Conservation (phyloP, 2,888 invertebrate genomes). For the Sarcophaga rosellei region DNA sequence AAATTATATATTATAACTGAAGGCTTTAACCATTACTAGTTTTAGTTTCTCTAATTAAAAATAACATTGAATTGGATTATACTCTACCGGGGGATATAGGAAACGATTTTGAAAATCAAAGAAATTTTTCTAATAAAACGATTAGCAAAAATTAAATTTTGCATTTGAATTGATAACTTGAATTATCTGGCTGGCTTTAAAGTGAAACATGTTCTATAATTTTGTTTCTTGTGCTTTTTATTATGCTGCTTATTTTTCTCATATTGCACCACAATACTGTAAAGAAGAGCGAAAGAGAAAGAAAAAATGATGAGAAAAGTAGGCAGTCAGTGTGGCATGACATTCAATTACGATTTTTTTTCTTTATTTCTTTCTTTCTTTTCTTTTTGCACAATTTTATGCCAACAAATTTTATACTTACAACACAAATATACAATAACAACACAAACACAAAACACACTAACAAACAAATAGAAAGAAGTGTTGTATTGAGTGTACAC, state of each 20-base stretch:
- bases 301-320: constrained; percentile 12
- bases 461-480: background rate
- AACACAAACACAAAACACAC: background rate
- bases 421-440: constrained; percentile 15
- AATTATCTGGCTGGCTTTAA: constrained; percentile 6
- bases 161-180: too few species aligned
- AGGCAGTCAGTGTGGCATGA: constrained; percentile 64
- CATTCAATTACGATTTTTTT: constrained; percentile 65
- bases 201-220: constrained; percentile 29
- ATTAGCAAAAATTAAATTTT: too few species aligned
- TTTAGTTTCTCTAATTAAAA: too few species aligned
- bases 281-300: constrained; percentile 6
- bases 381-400: constrained; percentile 49
- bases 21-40: too few species aligned
- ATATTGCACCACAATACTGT: constrained; percentile 9
- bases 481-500: constrained; percentile 44
- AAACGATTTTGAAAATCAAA: too few species aligned
- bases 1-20: too few species aligned
- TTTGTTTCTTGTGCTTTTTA: constrained; percentile 18
- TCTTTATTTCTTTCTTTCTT: background rate
- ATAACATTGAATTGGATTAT: too few species aligned
- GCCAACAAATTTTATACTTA: constrained; percentile 58
- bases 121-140: too few species aligned
- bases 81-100: too few species aligned
- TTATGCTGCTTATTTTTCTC: background rate